Conservation (phyloP, 2,888 invertebrate genomes). For the Frankliniella fusca region DNA sequence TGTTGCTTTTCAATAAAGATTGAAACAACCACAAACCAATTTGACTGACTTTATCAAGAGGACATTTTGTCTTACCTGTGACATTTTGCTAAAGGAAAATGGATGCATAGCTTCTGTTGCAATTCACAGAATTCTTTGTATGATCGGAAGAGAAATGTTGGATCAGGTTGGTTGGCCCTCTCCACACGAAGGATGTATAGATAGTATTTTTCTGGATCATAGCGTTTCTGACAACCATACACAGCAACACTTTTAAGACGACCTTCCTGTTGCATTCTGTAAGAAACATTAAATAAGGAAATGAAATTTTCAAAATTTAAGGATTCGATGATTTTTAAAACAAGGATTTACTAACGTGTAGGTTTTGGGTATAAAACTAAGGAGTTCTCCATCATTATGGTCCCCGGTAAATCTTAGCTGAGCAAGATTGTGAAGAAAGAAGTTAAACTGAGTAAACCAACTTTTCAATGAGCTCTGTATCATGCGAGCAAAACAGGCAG, state of each 20-base stretch:
- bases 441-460: conserved; percentile 95
- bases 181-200: conserved; percentile 83
- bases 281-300: conserved; percentile 33
- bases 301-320: background rate
- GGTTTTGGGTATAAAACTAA: conserved; percentile 90
- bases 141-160: conserved; percentile 83
- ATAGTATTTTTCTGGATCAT: conserved; percentile 96
- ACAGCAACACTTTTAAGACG: conserved; percentile 79
- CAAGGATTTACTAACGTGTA: conserved; percentile 69
- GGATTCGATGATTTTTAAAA: background rate
- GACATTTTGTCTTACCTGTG: conserved; percentile 62
- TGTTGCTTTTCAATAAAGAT: background rate
- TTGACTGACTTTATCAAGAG: no score
- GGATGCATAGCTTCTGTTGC: conserved; percentile 86
- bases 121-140: conserved; percentile 97
- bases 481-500: conserved; percentile 91
- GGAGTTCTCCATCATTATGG: conserved; percentile 67
- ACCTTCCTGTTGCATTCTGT: conserved; percentile 83
- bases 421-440: conserved; percentile 94
- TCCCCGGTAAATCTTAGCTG: conserved; percentile 89
- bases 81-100: conserved; percentile 86
- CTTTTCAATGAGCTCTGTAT: conserved; percentile 92
- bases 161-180: conserved; percentile 78
- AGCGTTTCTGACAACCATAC: conserved; percentile 87
- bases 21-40: background rate